Percentiles rank a stretch among this genome's conserved stretches.
Evolutionary conservation across 2,888 invertebrate genomes (phyloP).

Genomic region (Hipparchia sbordonii): DNA sequence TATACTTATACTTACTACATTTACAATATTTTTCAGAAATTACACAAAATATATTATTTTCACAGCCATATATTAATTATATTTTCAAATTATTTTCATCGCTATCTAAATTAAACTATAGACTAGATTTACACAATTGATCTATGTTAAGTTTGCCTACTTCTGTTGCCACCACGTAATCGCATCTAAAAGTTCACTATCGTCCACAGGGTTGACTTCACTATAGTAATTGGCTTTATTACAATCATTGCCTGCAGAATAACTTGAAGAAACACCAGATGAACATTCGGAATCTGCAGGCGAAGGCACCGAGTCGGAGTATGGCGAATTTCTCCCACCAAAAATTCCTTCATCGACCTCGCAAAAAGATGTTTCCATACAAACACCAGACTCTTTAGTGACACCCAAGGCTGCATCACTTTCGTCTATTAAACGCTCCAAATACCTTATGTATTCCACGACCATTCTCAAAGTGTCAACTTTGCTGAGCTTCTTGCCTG

Average conservation of each 20-base stretch:
- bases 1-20: neutral
- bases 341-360: conserved; percentile 71
- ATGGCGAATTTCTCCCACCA: conserved; percentile 64
- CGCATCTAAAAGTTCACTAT: conserved; percentile 92
- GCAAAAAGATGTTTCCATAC: conserved; percentile 46
- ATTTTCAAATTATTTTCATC: neutral
- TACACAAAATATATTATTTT: conserved; percentile 39
- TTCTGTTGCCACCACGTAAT: conserved; percentile 91
- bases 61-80: conserved; percentile 42
- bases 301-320: conserved; percentile 82
- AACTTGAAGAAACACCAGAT: conserved; percentile 76
- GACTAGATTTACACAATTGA: conserved; percentile 39
- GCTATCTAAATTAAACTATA: conserved; percentile 12
- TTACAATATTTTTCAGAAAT: neutral
- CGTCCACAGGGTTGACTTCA: conserved; percentile 87
- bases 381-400: conserved; percentile 39
- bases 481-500: conserved; percentile 93
- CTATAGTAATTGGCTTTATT: conserved; percentile 42
- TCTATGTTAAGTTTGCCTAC: conserved; percentile 44
- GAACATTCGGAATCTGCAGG: conserved; percentile 88
- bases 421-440: conserved; percentile 89
- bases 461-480: conserved; percentile 95
- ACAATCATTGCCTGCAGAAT: conserved; percentile 56
- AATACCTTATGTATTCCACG: conserved; percentile 93
- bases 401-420: conserved; percentile 82